Evolutionary conservation across 2,888 invertebrate genomes (phyloP).

Genomic region (Nomada ruficornis): DNA sequence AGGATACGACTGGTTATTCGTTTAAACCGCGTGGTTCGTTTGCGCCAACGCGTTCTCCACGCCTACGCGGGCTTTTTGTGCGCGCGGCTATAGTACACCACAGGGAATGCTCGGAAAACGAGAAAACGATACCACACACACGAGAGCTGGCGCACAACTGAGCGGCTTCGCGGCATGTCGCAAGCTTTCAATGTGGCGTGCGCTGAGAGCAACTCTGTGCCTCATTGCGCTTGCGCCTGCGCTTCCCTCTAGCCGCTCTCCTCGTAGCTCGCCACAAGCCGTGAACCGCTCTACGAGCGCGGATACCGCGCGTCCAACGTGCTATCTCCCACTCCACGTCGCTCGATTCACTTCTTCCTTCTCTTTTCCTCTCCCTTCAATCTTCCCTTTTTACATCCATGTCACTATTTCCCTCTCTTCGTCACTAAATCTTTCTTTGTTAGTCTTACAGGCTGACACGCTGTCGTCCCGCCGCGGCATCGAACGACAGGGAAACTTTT

Average conservation of each 20-base stretch:
- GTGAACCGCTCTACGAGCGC: conserved; percentile 34
- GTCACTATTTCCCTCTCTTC: conserved; percentile 1
- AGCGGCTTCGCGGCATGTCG: conserved; percentile 81
- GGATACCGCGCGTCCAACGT: conserved; percentile 46
- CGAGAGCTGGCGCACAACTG: conserved; percentile 83
- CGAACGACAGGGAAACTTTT: conserved; percentile 70
- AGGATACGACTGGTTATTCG: not conserved
- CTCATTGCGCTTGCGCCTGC: conserved; percentile 76
- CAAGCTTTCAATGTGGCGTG: conserved; percentile 83
- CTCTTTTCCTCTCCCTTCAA: conserved; percentile 25
- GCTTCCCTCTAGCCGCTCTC: conserved; percentile 78
- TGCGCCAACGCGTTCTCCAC: conserved; percentile 58
- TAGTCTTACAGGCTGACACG: conserved; percentile 33
- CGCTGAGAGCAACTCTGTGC: conserved; percentile 72
- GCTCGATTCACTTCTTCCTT: conserved; percentile 20
- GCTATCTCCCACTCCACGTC: not conserved
- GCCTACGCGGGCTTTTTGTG: conserved; percentile 62
- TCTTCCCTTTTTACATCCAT: not conserved
- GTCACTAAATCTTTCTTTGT: conserved; percentile 30
- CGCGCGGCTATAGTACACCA: conserved; percentile 53
- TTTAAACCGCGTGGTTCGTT: conserved; percentile 24
- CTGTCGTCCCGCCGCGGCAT: conserved; percentile 51
- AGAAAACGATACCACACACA: conserved; percentile 69
- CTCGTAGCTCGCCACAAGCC: conserved; percentile 25
- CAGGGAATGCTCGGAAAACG: conserved; percentile 31